These are phyloP conservation scores for Episyrphus balteatus DNA, from an alignment of 1,140 invertebrate genomes.

Conservation along the genomic window DNA sequence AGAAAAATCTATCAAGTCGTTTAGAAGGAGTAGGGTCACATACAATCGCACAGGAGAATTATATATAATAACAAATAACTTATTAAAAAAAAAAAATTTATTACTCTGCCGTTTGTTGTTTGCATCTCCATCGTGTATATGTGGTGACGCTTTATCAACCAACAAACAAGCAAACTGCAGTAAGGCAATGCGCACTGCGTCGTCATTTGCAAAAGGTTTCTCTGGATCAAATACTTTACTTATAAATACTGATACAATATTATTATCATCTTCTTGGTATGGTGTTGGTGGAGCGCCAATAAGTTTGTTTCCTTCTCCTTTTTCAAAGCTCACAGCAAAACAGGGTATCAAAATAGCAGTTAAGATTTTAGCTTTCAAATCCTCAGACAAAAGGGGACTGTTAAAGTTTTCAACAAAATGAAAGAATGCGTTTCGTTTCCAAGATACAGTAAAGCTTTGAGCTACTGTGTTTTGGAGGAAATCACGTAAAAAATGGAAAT, in stretches of 20 bases:
- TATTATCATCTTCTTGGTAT: conserved; percentile 81
- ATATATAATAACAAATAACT: too few relatives aligned
- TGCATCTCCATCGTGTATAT: conserved; percentile 85
- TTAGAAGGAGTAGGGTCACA: too few relatives aligned
- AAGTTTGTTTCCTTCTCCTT: conserved; percentile 76
- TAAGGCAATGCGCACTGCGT: conserved; percentile 78
- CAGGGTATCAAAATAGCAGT: conserved; percentile 86
- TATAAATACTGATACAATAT: conserved; percentile 90
- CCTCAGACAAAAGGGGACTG: conserved; percentile 61
- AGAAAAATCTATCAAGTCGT: too few relatives aligned
- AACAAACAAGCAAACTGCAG: conserved; percentile 91
- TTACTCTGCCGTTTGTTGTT: conserved; percentile 88
- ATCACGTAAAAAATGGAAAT: conserved; percentile 88
- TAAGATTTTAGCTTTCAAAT: conserved; percentile 70
- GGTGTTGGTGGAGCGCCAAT: conserved; percentile 78
- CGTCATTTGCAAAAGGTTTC: conserved; percentile 71
- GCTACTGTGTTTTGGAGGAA: conserved; percentile 91
- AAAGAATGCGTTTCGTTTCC: conserved; percentile 93
- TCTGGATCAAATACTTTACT: conserved; percentile 86
- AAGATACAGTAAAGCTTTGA: conserved; percentile 82
- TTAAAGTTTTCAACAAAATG: conserved; percentile 87
- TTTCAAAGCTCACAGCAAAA: conserved; percentile 88
- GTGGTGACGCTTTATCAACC: conserved; percentile 87
- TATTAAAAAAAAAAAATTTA: too few relatives aligned
- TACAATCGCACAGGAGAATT: too few relatives aligned